phyloP scores from a whole-genome alignment of 2,113 vertebrate species.

The Brachionichthys hirsutus region DNA sequence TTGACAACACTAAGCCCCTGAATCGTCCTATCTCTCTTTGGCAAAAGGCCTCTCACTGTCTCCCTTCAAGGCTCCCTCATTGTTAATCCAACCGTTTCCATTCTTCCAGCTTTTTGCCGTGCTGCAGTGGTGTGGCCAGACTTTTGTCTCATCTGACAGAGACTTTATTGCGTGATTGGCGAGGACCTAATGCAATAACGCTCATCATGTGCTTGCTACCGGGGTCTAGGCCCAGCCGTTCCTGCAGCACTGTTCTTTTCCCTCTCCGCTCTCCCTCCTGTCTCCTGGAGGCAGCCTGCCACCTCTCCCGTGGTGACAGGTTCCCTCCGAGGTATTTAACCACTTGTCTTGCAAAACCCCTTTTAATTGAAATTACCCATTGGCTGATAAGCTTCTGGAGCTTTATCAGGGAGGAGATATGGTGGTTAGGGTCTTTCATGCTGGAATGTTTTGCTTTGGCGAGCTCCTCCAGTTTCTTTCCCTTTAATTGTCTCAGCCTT shows the following conservation, averaged over 20 bases:
- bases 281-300: constrained; percentile 53
- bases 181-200: constrained; percentile 74
- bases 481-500: constrained; percentile 40
- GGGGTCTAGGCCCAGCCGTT: constrained; percentile 61
- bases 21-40: constrained; percentile 82
- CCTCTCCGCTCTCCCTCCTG: constrained; percentile 31
- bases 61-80: constrained; percentile 66
- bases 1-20: constrained; percentile 80
- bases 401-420: constrained; percentile 61
- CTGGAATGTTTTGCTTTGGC: constrained; percentile 46
- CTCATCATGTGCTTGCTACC: constrained; percentile 66
- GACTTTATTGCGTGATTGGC: constrained; percentile 73
- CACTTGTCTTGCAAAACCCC: constrained; percentile 73
- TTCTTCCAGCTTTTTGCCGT: constrained; percentile 69
- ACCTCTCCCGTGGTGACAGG: constrained; percentile 71
- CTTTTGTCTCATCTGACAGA: constrained; percentile 71
- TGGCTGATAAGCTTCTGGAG: constrained; percentile 67
- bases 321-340: constrained; percentile 75
- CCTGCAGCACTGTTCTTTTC: constrained; percentile 49
- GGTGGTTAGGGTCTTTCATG: constrained; percentile 56
- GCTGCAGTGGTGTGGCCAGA: constrained; percentile 69
- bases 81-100: constrained; percentile 75
- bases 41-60: constrained; percentile 73
- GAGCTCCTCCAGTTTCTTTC: constrained; percentile 21
- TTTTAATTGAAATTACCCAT: constrained; percentile 76